Conservation (phyloP, 1,140 invertebrate species). For the Drosophila nigrodunni region DNA sequence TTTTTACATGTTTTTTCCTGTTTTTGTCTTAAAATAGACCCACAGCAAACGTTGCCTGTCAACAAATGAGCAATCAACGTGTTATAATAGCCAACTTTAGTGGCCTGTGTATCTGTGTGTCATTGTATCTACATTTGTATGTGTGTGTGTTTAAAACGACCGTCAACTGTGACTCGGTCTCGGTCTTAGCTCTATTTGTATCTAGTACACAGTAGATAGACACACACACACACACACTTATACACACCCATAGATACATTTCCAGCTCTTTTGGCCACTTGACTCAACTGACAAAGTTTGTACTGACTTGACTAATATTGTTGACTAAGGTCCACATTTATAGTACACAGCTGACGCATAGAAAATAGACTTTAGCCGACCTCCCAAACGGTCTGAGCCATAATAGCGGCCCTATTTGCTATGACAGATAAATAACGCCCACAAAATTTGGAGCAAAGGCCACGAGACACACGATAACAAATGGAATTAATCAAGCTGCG, state of each 20-base stretch:
- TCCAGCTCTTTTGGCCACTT: slow-evolving; percentile 27
- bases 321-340: slow-evolving; percentile 45
- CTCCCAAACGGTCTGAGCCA: slow-evolving; percentile 4
- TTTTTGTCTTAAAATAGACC: slow-evolving; percentile 45
- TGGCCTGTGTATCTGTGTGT: slow-evolving; percentile 24
- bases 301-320: slow-evolving; percentile 20
- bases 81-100: slow-evolving; percentile 69
- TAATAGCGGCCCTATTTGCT: slow-evolving; percentile 11
- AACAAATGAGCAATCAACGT: slow-evolving; percentile 75
- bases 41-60: slow-evolving; percentile 66
- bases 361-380: slow-evolving; percentile 2
- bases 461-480: slow-evolving; percentile 3
- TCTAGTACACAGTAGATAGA: neutral
- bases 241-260: neutral
- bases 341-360: slow-evolving; percentile 29
- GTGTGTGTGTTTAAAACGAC: slow-evolving; percentile 33
- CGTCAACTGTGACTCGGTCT: slow-evolving; percentile 27
- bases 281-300: slow-evolving; percentile 18
- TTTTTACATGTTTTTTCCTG: slow-evolving; percentile 29
- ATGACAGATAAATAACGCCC: slow-evolving; percentile 14
- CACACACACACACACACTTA: no score
- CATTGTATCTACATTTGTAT: no score
- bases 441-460: slow-evolving; percentile 10
- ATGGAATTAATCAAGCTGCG: slow-evolving; percentile 14
- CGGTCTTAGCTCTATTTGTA: slow-evolving; percentile 19